A percentile compares a stretch with the other conserved stretches of the same genome.
These are phyloP conservation scores for Irena cyanogastra DNA, from an alignment of 2,113 vertebrate species.

Conservation along the genomic window DNA sequence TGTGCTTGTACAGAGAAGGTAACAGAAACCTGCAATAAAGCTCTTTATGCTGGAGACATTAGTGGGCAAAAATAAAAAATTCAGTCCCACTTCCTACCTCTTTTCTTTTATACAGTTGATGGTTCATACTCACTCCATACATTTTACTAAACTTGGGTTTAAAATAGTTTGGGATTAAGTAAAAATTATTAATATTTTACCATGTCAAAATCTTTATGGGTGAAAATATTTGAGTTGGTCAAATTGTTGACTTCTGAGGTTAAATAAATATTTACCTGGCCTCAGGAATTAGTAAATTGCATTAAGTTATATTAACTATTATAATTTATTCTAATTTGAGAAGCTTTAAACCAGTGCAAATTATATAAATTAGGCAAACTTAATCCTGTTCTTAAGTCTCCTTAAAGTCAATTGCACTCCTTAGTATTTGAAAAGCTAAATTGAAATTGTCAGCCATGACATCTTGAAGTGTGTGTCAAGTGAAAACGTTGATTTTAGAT, in stretches of 20 bases:
- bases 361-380: background rate
- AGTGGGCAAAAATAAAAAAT: background rate
- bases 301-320: background rate
- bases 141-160: background rate
- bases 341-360: background rate
- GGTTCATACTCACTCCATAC: background rate
- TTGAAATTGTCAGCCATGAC: background rate
- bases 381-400: background rate
- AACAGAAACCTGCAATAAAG: background rate
- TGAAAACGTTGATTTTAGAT: background rate
- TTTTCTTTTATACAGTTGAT: background rate
- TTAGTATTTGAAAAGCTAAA: background rate
- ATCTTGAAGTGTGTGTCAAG: background rate
- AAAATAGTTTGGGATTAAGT: background rate
- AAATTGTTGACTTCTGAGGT: background rate
- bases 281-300: background rate
- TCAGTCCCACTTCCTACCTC: background rate
- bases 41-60: background rate
- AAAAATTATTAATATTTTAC: conserved; percentile 2
- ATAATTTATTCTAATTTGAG: background rate
- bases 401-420: background rate
- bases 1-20: background rate
- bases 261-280: background rate
- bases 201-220: background rate
- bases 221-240: background rate